Evolutionary conservation across 2,888 invertebrate species (phyloP), one percentile per base, ranked within the genome.

Genomic region (Cenopis cana): DNA sequence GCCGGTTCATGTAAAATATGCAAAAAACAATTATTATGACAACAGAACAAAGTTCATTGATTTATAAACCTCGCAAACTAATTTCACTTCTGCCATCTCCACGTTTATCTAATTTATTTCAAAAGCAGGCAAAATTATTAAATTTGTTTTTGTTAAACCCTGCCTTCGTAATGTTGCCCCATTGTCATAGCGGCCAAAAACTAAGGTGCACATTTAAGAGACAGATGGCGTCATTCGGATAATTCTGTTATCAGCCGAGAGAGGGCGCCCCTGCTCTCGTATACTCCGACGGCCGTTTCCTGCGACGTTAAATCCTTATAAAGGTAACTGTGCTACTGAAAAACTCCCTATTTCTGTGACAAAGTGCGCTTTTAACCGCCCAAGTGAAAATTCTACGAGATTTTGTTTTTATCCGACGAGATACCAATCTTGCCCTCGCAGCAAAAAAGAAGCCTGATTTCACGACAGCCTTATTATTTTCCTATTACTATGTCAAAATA

Each of bases 211-310:
- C 93, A 93, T 95, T 95, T 94, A 94, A 94, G 94, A 95, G 95
- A 95, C 91, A 94, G 94, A 95, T 94, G 92, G 94, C 90, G 91
- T 94, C 91, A 94, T 95, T 95, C 90, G 94, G 94, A 94, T 94
- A 94, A 95, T 95, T 95, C 94, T 94, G 94, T 95, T 95, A 95
- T 95, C 94, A 94, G 90, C 90, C 86, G 87, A 79, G 87, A 87
- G 90, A 92, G 91, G 90, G 90, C 89, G 87, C 88, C 88, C 87
- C 86, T 84, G 85, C 82, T 86, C 88, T 89, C 89, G 89, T 91
- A 89, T 89, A 88, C 91, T 90, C 86, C 88, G 88, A 88, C 83
- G 90, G 86, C 89, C 88, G 89, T 91, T 91, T 89, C 88, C 87
- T 86, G 82, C 85, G 88, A 89, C 89, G 88, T 89, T 89, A 91